A percentile compares a stretch with the other conserved stretches of the same genome.
Conservation (phyloP, 1,140 invertebrate genomes). For the Aporrectodea caliginosa region DNA sequence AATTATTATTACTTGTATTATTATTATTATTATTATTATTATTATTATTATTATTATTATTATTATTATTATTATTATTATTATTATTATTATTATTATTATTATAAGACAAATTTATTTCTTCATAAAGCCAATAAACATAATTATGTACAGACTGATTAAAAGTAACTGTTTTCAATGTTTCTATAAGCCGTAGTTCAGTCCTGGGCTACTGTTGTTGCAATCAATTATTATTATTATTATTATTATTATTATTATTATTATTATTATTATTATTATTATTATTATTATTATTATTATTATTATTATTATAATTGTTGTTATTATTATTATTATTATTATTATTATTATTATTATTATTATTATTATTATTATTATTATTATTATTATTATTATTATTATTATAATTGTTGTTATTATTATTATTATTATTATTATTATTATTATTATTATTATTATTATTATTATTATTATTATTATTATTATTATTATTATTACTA, state of each 20-base stretch:
- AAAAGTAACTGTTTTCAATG: no score
- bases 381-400: background rate
- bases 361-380: constrained; percentile 15
- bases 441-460: background rate
- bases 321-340: constrained; percentile 13
- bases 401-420: background rate
- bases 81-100: no score
- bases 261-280: constrained; percentile 13
- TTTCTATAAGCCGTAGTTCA: no score
- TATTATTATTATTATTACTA: background rate
- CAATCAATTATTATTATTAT: background rate
- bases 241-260: constrained; percentile 11
- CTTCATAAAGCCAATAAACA: background rate
- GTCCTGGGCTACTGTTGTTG: background rate
- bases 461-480: background rate
- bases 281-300: constrained; percentile 7
- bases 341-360: constrained; percentile 13
- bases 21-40: no score
- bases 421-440: background rate
- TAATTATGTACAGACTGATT: background rate
- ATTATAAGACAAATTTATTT: no score
- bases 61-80: no score
- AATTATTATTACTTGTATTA: no score
- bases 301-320: constrained; percentile 7
- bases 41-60: no score